Evolutionary conservation across 2,113 vertebrate genomes (phyloP).

Genomic region (Haliaeetus leucogaster): DNA sequence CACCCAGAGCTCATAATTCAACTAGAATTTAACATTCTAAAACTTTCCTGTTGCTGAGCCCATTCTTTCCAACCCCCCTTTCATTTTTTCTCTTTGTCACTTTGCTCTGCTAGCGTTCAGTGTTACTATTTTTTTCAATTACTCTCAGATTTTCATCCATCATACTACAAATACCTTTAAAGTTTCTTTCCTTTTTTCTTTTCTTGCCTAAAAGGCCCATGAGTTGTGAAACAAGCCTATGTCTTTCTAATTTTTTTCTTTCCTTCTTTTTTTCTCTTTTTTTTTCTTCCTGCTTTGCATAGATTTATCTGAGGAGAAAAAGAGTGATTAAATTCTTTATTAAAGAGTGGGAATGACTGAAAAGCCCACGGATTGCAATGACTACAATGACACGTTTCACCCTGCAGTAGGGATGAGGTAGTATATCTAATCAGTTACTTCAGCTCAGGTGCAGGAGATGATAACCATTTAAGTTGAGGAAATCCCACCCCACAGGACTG

Average conservation of each 20-base stretch:
- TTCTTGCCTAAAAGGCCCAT: not conserved
- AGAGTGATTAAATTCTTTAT: not conserved
- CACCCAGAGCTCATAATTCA: constrained; percentile 45
- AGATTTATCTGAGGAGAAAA: not conserved
- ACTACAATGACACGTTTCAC: not conserved
- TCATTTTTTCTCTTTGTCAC: constrained; percentile 20
- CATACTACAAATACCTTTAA: not conserved
- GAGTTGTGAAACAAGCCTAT: not conserved
- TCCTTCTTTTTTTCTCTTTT: no score
- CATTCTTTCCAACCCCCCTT: not conserved
- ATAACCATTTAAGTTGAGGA: not conserved
- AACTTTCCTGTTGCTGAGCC: not conserved
- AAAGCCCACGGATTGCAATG: fast-evolving
- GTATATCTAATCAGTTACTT: not conserved
- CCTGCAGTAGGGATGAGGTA: fast-evolving
- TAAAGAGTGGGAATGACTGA: not conserved
- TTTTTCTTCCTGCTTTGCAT: not conserved
- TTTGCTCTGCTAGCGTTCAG: not conserved
- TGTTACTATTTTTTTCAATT: not conserved
- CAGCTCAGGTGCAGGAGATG: not conserved
- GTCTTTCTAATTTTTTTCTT: not conserved
- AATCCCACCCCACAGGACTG: not conserved
- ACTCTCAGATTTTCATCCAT: not conserved
- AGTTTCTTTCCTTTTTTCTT: not conserved
- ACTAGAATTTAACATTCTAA: constrained; percentile 36